Percentiles rank a stretch among this genome's conserved stretches.
phyloP scores from a whole-genome alignment of 2,888 invertebrate species.

The Sminthurides aquaticus region DNA sequence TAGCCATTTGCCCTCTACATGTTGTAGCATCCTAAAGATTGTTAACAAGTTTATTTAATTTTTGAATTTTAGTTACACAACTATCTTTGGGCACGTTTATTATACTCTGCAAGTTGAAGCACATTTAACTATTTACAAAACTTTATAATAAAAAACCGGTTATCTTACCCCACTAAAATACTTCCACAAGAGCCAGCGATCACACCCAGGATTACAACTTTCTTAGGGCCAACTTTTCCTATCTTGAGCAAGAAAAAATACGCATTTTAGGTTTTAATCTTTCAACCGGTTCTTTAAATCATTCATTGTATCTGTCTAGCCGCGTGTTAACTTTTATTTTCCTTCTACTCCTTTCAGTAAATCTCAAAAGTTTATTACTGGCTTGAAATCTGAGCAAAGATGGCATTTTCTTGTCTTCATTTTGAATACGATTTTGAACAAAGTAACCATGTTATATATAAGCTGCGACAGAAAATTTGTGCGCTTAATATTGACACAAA shows the following conservation, averaged over 20 bases:
- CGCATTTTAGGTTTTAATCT: neutral
- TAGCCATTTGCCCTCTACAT: neutral
- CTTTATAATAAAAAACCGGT: neutral
- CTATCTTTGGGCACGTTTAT: neutral
- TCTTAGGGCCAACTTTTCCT: neutral
- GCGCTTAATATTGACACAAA: too few relatives aligned
- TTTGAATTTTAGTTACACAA: too few relatives aligned
- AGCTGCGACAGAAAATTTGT: too few relatives aligned
- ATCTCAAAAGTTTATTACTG: too few relatives aligned
- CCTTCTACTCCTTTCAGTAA: too few relatives aligned
- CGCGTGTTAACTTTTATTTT: too few relatives aligned
- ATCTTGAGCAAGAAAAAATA: neutral
- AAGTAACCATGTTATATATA: too few relatives aligned
- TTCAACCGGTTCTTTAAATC: neutral
- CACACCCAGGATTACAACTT: neutral
- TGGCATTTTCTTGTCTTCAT: too few relatives aligned
- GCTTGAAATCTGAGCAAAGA: too few relatives aligned
- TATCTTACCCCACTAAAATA: slow-evolving; percentile 2
- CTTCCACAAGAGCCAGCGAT: neutral
- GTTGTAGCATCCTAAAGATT: neutral
- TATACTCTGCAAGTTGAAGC: neutral
- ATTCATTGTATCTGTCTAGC: too few relatives aligned
- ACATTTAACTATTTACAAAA: neutral
- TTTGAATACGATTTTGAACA: too few relatives aligned
- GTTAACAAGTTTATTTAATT: too few relatives aligned